Evolutionary conservation across 1,140 invertebrate species (phyloP).

Genomic region (Zaprionus lachaisei): DNA sequence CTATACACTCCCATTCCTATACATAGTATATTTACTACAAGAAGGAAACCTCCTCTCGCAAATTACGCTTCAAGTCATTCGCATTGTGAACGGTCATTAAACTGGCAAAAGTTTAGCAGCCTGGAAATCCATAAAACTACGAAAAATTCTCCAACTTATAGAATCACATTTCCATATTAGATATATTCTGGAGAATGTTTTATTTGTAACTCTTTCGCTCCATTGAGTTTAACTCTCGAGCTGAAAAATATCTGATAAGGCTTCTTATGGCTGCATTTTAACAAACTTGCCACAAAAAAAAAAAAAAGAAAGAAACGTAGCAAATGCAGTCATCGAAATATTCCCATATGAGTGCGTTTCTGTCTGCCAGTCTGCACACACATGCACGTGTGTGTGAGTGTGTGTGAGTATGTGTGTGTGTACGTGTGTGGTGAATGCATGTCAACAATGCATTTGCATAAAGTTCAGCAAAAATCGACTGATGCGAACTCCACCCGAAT

Average conservation of each 20-base stretch:
- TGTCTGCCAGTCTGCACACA: no score
- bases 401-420: constrained; percentile 17
- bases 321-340: constrained; percentile 50
- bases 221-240: constrained; percentile 30
- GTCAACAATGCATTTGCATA: constrained; percentile 78
- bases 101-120: neutral
- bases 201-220: constrained; percentile 35
- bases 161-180: constrained; percentile 30
- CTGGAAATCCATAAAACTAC: constrained; percentile 14
- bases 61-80: neutral
- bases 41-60: neutral
- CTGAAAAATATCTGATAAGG: constrained; percentile 47
- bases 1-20: neutral
- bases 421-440: constrained; percentile 38
- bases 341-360: constrained; percentile 9
- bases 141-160: neutral
- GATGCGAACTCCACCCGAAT: constrained; percentile 29
- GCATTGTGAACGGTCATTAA: constrained; percentile 10
- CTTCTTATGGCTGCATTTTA: constrained; percentile 23
- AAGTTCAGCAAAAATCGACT: constrained; percentile 54
- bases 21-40: neutral
- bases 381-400: constrained; percentile 5
- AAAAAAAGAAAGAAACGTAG: neutral
- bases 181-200: constrained; percentile 12
- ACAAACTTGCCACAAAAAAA: constrained; percentile 16